phyloP scores from a whole-genome alignment of 2,888 invertebrate genomes.

The Eupithecia inturbata region DNA sequence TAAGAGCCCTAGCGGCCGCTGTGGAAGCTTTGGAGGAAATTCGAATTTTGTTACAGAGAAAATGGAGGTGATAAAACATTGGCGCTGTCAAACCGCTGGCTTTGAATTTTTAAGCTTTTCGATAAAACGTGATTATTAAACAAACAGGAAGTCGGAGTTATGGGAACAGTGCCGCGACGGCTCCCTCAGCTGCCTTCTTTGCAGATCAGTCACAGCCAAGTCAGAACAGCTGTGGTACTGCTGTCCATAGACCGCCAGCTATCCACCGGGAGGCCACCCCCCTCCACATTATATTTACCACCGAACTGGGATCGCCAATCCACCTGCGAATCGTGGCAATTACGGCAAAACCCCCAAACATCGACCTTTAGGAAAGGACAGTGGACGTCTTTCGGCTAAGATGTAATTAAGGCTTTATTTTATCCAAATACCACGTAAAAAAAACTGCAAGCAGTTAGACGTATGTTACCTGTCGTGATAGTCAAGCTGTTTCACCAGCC shows the following conservation, averaged over 20 bases:
- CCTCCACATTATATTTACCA: no score
- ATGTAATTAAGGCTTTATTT: neutral
- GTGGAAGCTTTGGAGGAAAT: neutral
- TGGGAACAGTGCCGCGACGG: slow-evolving; percentile 42
- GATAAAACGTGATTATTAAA: slow-evolving; percentile 41
- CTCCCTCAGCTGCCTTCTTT: slow-evolving; percentile 45
- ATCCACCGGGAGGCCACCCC: neutral
- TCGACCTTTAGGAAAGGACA: neutral
- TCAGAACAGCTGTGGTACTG: neutral
- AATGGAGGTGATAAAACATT: neutral
- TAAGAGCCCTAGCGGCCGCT: neutral
- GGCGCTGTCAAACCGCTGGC: neutral
- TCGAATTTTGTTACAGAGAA: neutral
- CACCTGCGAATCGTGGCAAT: neutral
- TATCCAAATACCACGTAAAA: neutral
- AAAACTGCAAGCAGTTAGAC: neutral
- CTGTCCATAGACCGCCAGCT: neutral
- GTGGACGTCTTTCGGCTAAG: neutral
- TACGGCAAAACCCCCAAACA: neutral
- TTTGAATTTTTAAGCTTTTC: slow-evolving; percentile 17
- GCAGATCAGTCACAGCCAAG: slow-evolving; percentile 36
- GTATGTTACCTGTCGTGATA: neutral
- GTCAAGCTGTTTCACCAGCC: slow-evolving; percentile 15
- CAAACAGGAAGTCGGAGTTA: slow-evolving; percentile 42
- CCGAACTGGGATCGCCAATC: neutral